phyloP scores from a whole-genome alignment of 1,140 invertebrate genomes.

The Pogonomyrmex californicus region DNA sequence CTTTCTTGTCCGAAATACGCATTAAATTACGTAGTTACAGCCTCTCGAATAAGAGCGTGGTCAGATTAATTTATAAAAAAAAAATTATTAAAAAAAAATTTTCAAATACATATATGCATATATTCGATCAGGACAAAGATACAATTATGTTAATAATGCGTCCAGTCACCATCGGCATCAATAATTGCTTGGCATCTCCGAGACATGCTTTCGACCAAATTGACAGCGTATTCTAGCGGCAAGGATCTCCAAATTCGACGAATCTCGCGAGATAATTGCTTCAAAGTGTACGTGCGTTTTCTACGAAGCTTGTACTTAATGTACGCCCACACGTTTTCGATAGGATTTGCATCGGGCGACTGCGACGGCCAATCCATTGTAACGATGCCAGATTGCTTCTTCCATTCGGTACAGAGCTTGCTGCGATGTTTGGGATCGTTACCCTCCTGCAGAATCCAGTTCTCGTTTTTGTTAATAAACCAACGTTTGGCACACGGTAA shows the following conservation, averaged over 20 bases:
- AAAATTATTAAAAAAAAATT: background rate
- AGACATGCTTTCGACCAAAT: background rate
- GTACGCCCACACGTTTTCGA: background rate
- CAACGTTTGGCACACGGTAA: background rate
- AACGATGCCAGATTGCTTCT: background rate
- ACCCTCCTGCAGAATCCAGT: constrained; percentile 2
- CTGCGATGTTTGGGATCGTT: constrained; percentile 1
- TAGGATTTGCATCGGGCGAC: background rate
- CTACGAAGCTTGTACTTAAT: background rate
- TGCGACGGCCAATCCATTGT: background rate
- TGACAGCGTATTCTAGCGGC: background rate
- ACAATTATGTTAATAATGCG: background rate
- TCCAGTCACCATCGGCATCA: background rate
- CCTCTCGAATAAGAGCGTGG: too few species aligned
- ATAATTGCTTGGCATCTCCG: background rate
- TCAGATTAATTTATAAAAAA: background rate
- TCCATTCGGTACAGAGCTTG: background rate
- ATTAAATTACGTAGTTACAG: too few species aligned
- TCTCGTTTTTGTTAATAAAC: background rate
- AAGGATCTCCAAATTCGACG: background rate
- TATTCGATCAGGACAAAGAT: background rate
- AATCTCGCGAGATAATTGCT: background rate
- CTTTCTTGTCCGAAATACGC: too few species aligned
- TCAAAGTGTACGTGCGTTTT: too few species aligned
- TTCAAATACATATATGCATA: background rate